phyloP scores from a whole-genome alignment of 2,888 invertebrate genomes.

The Gasteruption jaculator region DNA sequence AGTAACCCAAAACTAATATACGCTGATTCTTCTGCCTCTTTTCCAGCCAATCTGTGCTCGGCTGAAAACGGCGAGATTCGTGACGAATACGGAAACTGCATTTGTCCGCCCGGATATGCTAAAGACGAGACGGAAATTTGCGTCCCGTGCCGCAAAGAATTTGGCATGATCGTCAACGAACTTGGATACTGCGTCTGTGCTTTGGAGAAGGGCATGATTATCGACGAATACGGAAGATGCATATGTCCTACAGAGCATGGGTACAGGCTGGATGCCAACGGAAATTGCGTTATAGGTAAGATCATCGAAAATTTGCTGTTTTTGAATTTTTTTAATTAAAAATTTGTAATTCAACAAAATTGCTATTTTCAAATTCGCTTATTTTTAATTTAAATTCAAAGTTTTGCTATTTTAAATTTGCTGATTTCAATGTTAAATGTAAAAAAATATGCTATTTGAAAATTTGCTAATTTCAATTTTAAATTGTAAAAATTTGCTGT shows the following conservation, averaged over 20 bases:
- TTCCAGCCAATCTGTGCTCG: slow-evolving; percentile 60
- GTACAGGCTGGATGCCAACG: slow-evolving; percentile 59
- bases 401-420: too few species aligned
- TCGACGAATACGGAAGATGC: slow-evolving; percentile 74
- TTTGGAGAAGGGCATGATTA: slow-evolving; percentile 70
- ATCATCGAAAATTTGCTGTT: too few species aligned
- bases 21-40: slow-evolving; percentile 19
- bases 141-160: slow-evolving; percentile 65
- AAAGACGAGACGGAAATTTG: slow-evolving; percentile 75
- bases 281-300: slow-evolving; percentile 58
- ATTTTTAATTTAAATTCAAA: too few species aligned
- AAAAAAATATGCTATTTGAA: too few species aligned
- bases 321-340: not conserved
- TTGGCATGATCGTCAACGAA: slow-evolving; percentile 72
- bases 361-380: too few species aligned
- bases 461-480: too few species aligned
- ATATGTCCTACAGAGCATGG: slow-evolving; percentile 69
- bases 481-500: too few species aligned
- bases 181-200: slow-evolving; percentile 81
- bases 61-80: slow-evolving; percentile 66
- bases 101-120: slow-evolving; percentile 74
- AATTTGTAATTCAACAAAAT: too few species aligned
- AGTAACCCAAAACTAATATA: too few species aligned
- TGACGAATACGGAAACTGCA: slow-evolving; percentile 63
- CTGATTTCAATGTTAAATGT: too few species aligned